These are phyloP conservation scores for Sebastes fasciatus DNA, from an alignment of 2,113 vertebrate species.

Conservation along the genomic window DNA sequence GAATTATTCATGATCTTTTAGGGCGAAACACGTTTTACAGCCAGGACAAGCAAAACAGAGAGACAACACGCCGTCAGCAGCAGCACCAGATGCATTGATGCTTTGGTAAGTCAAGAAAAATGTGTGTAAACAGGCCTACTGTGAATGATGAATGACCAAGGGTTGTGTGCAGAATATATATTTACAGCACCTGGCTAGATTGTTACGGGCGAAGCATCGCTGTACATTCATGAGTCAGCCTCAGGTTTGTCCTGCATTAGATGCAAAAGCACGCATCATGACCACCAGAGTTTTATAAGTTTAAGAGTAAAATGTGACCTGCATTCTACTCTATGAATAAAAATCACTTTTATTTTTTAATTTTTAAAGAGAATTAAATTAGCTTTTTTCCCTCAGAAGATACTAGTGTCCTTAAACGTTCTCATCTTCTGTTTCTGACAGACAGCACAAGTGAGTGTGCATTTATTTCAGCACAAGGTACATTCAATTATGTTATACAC, in stretches of 20 bases:
- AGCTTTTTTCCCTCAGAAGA: neutral
- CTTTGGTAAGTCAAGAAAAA: neutral
- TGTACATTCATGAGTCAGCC: neutral
- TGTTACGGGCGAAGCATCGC: neutral
- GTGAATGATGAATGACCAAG: slow-evolving; percentile 8
- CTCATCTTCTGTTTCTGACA: neutral
- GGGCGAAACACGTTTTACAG: neutral
- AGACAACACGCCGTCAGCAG: neutral
- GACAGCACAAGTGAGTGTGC: neutral
- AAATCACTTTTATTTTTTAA: neutral
- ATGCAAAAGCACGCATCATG: neutral
- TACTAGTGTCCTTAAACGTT: neutral
- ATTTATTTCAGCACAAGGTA: neutral
- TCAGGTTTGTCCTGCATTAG: neutral
- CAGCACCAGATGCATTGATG: neutral
- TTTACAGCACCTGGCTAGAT: neutral
- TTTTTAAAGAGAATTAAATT: neutral
- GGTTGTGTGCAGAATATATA: slow-evolving; percentile 12
- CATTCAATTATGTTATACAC: neutral
- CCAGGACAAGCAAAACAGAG: neutral
- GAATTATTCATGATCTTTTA: neutral
- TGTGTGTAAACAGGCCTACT: neutral
- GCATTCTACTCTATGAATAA: neutral
- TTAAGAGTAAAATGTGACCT: neutral
- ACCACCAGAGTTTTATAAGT: too few species aligned